Conservation (phyloP, 2,797 vertebrate genomes). For the Nyctalus aviator region DNA sequence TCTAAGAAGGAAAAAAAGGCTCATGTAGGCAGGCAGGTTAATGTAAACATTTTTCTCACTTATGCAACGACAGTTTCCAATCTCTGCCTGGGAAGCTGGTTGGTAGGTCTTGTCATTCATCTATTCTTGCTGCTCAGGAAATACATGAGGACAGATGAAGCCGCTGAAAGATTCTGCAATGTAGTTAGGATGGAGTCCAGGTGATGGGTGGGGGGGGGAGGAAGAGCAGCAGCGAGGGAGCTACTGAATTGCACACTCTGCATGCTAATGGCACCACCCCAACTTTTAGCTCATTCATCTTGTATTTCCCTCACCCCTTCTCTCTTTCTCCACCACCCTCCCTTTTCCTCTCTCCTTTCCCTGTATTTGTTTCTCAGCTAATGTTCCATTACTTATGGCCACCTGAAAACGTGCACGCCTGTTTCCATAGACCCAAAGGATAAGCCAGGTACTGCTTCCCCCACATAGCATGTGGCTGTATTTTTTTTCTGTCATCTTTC, state of each 20-base stretch:
- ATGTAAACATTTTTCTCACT: slow-evolving; percentile 64
- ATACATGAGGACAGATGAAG: background rate
- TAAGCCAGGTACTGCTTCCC: background rate
- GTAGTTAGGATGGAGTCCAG: background rate
- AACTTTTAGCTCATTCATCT: background rate
- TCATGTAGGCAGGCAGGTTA: slow-evolving; percentile 71
- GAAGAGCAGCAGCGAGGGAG: background rate
- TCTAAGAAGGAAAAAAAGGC: slow-evolving; percentile 76
- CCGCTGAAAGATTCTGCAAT: background rate
- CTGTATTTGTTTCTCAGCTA: background rate
- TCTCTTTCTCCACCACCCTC: background rate
- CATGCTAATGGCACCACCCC: background rate
- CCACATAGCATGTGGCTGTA: background rate
- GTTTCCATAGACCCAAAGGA: background rate
- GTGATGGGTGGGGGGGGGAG: background rate
- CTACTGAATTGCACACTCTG: background rate
- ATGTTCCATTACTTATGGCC: background rate
- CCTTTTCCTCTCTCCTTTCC: background rate
- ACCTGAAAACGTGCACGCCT: background rate
- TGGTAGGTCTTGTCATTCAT: slow-evolving; percentile 70
- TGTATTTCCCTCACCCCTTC: background rate
- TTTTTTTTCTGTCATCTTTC: background rate
- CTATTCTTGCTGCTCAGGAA: slow-evolving; percentile 65
- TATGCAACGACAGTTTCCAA: slow-evolving; percentile 54
- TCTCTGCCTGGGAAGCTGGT: slow-evolving; percentile 53